These are phyloP conservation scores for Anolis apletophallus DNA, from an alignment of 2,797 vertebrate species.

Conservation along the genomic window DNA sequence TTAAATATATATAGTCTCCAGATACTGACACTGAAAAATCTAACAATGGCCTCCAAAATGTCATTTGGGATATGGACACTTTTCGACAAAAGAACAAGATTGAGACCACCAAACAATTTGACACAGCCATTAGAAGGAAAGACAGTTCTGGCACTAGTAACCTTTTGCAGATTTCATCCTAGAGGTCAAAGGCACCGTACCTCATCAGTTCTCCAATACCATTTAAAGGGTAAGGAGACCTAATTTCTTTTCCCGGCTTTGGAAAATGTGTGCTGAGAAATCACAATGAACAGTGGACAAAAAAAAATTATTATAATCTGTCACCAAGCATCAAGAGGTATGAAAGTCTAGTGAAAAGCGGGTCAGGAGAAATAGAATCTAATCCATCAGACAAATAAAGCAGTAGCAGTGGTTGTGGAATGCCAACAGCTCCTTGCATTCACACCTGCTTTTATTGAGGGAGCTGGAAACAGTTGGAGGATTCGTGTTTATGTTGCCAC, in stretches of 20 bases:
- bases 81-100: background rate
- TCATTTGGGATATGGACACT: background rate
- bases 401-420: background rate
- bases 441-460: background rate
- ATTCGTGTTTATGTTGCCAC: slow-evolving; percentile 1
- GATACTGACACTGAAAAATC: slow-evolving; percentile 24
- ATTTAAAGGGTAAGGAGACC: slow-evolving; percentile 19
- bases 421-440: background rate
- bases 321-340: background rate
- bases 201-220: slow-evolving; percentile 23
- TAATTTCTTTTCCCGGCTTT: slow-evolving; percentile 20
- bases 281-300: slow-evolving; percentile 24
- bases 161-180: slow-evolving; percentile 6
- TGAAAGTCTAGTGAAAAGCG: slow-evolving; percentile 12
- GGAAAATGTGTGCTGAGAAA: slow-evolving; percentile 30
- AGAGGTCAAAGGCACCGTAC: slow-evolving; percentile 18
- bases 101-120: slow-evolving; percentile 14
- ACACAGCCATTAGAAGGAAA: slow-evolving; percentile 1
- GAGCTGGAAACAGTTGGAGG: background rate
- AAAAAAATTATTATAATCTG: background rate
- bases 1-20: slow-evolving; percentile 38
- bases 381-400: slow-evolving; percentile 8
- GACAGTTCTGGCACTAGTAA: background rate
- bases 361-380: slow-evolving; percentile 10
- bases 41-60: slow-evolving; percentile 22